These are phyloP conservation scores for Cheumatopsyche charites DNA, from an alignment of 1,140 invertebrate species.

Conservation along the genomic window DNA sequence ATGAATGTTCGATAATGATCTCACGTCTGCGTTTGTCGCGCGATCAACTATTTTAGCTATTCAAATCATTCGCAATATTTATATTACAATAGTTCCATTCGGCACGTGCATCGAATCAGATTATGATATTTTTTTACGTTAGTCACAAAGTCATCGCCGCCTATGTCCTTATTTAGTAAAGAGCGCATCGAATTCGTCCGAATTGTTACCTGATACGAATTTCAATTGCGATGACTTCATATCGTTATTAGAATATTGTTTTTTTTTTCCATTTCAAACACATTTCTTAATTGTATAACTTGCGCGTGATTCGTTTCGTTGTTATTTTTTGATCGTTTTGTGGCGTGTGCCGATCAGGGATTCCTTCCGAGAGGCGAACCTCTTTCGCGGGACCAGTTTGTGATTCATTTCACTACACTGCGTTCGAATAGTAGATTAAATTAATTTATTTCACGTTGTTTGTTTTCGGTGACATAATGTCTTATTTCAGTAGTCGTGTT, in stretches of 20 bases:
- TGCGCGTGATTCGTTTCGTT: conserved; percentile 4
- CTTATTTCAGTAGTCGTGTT: too few species aligned
- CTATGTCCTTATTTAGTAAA: not conserved
- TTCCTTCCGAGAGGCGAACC: conserved; percentile 21
- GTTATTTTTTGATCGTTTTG: conserved; percentile 2
- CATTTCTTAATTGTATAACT: too few species aligned
- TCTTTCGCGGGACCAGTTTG: conserved; percentile 28
- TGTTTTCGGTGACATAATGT: too few species aligned
- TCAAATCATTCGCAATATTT: too few species aligned
- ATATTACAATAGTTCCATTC: too few species aligned
- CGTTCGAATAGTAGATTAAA: conserved; percentile 22
- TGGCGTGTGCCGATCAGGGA: conserved; percentile 26
- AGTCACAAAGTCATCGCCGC: not conserved
- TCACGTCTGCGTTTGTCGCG: too few species aligned
- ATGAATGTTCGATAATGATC: too few species aligned
- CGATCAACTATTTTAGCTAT: too few species aligned
- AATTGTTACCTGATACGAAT: not conserved
- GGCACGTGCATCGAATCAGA: conserved; percentile 1
- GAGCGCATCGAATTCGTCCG: not conserved
- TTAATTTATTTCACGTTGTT: too few species aligned
- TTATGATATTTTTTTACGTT: not conserved
- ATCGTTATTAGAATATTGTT: conserved; percentile 2
- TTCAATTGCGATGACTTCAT: not conserved
- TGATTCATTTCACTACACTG: conserved; percentile 28
- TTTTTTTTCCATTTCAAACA: not conserved